These are phyloP conservation scores for Blastobasis lacticolella DNA, from an alignment of 2,888 invertebrate genomes.

Conservation along the genomic window DNA sequence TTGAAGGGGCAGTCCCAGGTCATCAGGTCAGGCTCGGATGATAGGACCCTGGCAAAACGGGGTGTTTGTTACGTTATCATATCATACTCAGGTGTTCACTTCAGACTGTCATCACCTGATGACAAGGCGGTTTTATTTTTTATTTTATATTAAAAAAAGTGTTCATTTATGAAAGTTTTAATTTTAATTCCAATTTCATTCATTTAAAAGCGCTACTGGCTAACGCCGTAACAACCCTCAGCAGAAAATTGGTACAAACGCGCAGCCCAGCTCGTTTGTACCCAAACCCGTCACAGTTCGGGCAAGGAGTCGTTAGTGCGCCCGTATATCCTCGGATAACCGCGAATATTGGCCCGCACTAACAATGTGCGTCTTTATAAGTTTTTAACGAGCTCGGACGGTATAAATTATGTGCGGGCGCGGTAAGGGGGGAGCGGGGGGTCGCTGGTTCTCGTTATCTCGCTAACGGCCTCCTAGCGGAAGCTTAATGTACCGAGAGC, in stretches of 20 bases:
- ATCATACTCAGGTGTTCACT: too few relatives aligned
- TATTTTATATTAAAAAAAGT: too few relatives aligned
- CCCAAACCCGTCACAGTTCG: constrained; percentile 5
- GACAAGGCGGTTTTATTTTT: too few relatives aligned
- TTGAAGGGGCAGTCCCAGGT: too few relatives aligned
- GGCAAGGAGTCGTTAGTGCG: constrained; percentile 56
- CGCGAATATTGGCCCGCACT: constrained; percentile 69
- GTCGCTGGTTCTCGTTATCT: constrained; percentile 73
- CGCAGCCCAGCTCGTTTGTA: not conserved
- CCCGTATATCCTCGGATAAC: constrained; percentile 59
- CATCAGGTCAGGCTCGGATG: too few relatives aligned
- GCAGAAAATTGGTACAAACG: not conserved
- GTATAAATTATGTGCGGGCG: constrained; percentile 69
- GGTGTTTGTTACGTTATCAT: too few relatives aligned
- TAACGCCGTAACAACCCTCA: not conserved
- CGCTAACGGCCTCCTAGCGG: constrained; percentile 68
- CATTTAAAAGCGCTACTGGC: not conserved
- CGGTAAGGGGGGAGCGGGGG: constrained; percentile 18
- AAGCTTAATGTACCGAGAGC: constrained; percentile 72
- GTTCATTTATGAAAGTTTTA: too few relatives aligned
- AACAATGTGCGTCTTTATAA: constrained; percentile 75
- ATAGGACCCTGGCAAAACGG: too few relatives aligned
- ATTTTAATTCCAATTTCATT: too few relatives aligned
- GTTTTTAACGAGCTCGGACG: constrained; percentile 74
- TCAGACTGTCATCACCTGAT: too few relatives aligned